Evolutionary conservation across 2,113 vertebrate species (phyloP).

Genomic region (Orthonyx spaldingii): DNA sequence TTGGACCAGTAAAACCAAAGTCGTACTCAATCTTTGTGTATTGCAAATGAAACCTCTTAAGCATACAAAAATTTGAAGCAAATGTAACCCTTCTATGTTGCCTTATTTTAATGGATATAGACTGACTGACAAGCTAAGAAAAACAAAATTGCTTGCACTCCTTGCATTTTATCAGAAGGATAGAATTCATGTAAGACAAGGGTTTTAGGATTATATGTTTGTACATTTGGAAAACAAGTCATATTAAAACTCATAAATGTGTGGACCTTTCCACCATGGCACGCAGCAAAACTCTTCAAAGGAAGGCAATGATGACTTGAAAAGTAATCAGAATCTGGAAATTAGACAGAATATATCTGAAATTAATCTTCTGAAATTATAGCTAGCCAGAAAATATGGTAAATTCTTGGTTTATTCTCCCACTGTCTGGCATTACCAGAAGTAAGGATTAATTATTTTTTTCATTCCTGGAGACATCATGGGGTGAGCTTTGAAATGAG

Average conservation of each 20-base stretch:
- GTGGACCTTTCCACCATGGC: neutral
- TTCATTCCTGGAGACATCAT: neutral
- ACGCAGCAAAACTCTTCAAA: neutral
- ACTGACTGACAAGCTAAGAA: neutral
- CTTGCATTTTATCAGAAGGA: neutral
- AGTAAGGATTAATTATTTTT: neutral
- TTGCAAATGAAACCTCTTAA: neutral
- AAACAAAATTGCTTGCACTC: neutral
- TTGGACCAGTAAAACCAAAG: neutral
- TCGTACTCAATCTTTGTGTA: neutral
- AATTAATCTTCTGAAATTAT: neutral
- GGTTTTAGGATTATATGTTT: neutral
- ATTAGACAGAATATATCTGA: neutral
- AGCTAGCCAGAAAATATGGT: neutral
- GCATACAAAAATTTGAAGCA: neutral
- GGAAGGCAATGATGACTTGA: neutral
- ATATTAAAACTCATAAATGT: neutral
- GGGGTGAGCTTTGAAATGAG: neutral
- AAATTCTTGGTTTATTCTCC: neutral
- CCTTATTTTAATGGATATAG: neutral
- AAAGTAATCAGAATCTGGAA: neutral
- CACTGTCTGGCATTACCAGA: neutral
- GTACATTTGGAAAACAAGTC: neutral
- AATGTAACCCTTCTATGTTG: neutral
- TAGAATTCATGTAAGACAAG: neutral